These are phyloP conservation scores for Drosophila putrida DNA, from an alignment of 2,888 invertebrate genomes.

Conservation along the genomic window DNA sequence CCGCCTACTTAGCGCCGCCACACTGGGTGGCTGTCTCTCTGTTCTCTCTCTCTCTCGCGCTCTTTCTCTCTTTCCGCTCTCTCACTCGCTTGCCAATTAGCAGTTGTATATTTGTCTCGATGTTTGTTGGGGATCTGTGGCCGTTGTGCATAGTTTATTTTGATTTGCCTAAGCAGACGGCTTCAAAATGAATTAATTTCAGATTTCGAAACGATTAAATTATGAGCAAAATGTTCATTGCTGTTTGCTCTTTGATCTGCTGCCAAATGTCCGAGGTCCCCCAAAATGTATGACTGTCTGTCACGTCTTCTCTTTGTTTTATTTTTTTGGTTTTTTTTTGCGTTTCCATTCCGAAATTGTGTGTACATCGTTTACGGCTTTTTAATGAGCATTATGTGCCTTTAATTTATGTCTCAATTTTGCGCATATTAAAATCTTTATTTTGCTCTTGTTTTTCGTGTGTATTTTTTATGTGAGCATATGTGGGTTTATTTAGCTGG, in stretches of 20 bases:
- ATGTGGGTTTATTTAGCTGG: neutral
- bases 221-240: conserved; percentile 65
- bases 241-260: conserved; percentile 72
- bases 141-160: conserved; percentile 65
- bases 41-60: neutral
- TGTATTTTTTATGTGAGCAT: neutral
- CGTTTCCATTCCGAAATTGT: conserved; percentile 25
- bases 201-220: conserved; percentile 82
- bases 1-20: conserved; percentile 74
- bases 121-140: conserved; percentile 21
- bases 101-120: conserved; percentile 34
- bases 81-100: conserved; percentile 67
- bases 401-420: conserved; percentile 81
- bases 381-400: conserved; percentile 78
- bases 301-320: neutral
- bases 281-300: neutral
- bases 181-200: conserved; percentile 75
- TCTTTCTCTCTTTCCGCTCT: conserved; percentile 18
- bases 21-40: conserved; percentile 67
- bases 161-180: conserved; percentile 71
- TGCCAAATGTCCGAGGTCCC: conserved; percentile 56
- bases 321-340: conserved; percentile 35
- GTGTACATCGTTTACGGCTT: conserved; percentile 67
- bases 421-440: conserved; percentile 71
- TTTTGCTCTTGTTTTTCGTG: conserved; percentile 34